Percentiles rank a stretch among this genome's conserved stretches.
phyloP scores from a whole-genome alignment of 2,888 invertebrate species.

The Oxycera nigricornis region DNA sequence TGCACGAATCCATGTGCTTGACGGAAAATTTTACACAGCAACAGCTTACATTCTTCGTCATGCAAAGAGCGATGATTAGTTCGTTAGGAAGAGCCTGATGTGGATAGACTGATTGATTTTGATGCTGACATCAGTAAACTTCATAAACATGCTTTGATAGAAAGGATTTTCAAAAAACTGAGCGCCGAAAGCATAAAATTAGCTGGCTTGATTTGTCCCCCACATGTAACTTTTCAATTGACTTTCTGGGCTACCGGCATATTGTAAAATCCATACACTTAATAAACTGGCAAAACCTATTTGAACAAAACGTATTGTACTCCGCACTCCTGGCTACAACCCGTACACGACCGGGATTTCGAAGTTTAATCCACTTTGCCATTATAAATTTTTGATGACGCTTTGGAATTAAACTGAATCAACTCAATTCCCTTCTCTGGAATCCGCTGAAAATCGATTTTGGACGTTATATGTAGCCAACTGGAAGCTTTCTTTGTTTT shows the following conservation, averaged over 20 bases:
- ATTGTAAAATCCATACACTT: too few relatives aligned
- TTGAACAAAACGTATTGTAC: too few relatives aligned
- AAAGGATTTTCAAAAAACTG: too few relatives aligned
- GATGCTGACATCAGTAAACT: too few relatives aligned
- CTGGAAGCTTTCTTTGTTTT: slow-evolving; percentile 31
- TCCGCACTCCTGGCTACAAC: background rate
- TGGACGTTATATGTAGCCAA: background rate
- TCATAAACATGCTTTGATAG: too few relatives aligned
- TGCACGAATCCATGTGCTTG: background rate
- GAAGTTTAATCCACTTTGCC: slow-evolving; percentile 51
- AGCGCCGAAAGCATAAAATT: background rate
- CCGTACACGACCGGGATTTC: slow-evolving; percentile 44
- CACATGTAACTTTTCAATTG: too few relatives aligned
- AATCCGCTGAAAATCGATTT: slow-evolving; percentile 28
- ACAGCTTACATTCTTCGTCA: background rate
- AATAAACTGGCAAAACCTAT: too few relatives aligned
- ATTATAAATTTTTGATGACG: slow-evolving; percentile 51
- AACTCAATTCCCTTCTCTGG: background rate
- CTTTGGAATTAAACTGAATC: slow-evolving; percentile 25
- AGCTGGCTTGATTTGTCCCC: background rate
- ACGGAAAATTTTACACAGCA: slow-evolving; percentile 7
- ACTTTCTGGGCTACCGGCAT: too few relatives aligned
- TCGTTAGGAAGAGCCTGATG: too few relatives aligned
- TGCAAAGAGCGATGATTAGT: too few relatives aligned
- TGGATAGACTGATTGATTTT: too few relatives aligned